Base-by-base conservation (phyloP, 2,888 invertebrate species). In the Herminia tarsipennalis region DNA sequence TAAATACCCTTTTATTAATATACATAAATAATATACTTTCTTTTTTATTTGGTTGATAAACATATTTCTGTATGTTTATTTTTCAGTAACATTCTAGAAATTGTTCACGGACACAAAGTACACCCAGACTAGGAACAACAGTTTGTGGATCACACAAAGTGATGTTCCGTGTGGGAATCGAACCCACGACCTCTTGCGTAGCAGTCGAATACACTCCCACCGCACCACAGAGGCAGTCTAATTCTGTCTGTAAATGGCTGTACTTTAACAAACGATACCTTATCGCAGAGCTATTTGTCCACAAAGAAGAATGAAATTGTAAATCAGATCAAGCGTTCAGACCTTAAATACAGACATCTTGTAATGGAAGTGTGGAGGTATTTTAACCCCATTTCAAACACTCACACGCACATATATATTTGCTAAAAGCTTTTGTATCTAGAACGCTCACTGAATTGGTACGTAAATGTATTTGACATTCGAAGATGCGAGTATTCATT, bases 381-480 rank as follows among this genome's bases (percentile, higher is more conserved):
- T 42, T 44, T 45, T 33, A 20, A 13, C 17, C 8, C 38, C 49
- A 43, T 46, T 50, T 42, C 45, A 41, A 38, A 43, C 36, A 46
- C 46, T 49, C 54, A 29, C 41, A 47, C 38, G 42, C 39, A 46
- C 43, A 29, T 35, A 25, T 10, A 14, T 38, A 50, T 56, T 59
- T 43, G 51, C 56, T 66, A 59, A 73, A 69, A 73, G 73, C 76
- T 70, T 74, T 73, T 61, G 44, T 59, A 51, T 38, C 21, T 56
- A 45, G 39, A 56, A 64, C 56, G 66, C 47, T 69, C 68, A 66
- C 25, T 65, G 61, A 60, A 59, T 55, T 63, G 60, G 51, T 43
- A 59, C 48, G 50, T 48, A 59, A 69, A 72, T 64, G 66, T 66
- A 61, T 70, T 69, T 66, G 67, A 73, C 75, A 59, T 66, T 53